Evolutionary conservation across 1,140 invertebrate species (phyloP), one percentile per base, ranked within the genome.

Genomic region (Dendroctonus ponderosae): DNA sequence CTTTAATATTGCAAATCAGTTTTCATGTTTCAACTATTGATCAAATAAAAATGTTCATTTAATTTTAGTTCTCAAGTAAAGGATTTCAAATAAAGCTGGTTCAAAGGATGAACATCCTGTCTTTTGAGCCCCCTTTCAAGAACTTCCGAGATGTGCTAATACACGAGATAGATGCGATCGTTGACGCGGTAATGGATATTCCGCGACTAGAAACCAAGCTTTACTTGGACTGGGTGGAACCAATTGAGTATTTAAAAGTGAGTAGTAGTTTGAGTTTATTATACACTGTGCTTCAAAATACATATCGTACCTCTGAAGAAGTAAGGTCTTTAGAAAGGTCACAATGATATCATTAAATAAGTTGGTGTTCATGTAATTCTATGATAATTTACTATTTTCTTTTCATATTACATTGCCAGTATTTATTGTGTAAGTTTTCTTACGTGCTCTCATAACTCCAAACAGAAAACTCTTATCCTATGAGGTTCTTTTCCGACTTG

Each of bases 81-180:
- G 90, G 91, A 7, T 93, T 94, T 74, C 82, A 89, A 51, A 81
- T 94, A 57, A 85, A 88, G 43, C 75, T 94, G 8, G 80, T 85
- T 0, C 82, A 91, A 53, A 84, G 87, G 72, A 86, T 87, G 15
- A 85, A 86, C 11, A 79, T 82, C 0, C 86, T 95, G 48, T 82
- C 83, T 50, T 95, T 94, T 78, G 90, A 92, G 60, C 93, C 93
- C 2, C 83, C 86, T 0, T 93, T 95, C 71, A 86, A 86, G 51
- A 85, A 86, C 67, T 89, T 94, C 67, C 81, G 85, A 62, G 83
- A 88, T 62, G 84, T 86, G 62, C 79, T 95, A 3, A 77, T 91
- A n/a, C 82, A 85, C 41, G 78, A 92, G 9, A 86, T 91, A 68
- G 87, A 90, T 73, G 83, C 84, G 14, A 87, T 95, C 72, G 85